phyloP scores from a whole-genome alignment of 1,140 invertebrate species.

The Pentalonia nigronervosa region DNA sequence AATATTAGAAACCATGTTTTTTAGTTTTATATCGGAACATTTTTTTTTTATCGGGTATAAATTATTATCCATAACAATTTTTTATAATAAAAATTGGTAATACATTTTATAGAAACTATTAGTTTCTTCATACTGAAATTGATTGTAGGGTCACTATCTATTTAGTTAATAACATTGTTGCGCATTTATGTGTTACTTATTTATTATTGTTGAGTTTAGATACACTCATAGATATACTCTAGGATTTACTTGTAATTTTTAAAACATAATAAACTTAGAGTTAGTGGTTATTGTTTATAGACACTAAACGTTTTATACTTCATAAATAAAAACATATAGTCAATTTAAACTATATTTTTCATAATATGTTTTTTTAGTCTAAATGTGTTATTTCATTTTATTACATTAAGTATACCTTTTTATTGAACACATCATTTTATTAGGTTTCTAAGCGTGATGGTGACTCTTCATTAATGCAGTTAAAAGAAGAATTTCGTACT shows the following conservation, averaged over 20 bases:
- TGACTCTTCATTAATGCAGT: slow-evolving; percentile 97
- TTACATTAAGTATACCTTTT: not conserved
- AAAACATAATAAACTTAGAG: not conserved
- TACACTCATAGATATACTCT: not conserved
- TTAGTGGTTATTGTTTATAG: no score
- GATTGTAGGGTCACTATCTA: not conserved
- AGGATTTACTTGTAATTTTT: no score
- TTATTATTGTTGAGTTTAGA: not conserved
- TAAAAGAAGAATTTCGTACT: slow-evolving; percentile 96
- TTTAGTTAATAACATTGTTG: no score
- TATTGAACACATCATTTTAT: slow-evolving; percentile 10
- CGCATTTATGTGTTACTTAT: no score
- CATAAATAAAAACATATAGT: no score
- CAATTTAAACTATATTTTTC: no score
- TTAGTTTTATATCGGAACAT: not conserved
- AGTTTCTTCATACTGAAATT: not conserved
- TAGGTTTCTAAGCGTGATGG: slow-evolving; percentile 96
- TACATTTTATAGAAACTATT: not conserved
- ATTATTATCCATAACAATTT: not conserved
- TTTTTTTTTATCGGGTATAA: not conserved
- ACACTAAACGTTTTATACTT: no score
- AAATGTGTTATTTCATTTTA: not conserved
- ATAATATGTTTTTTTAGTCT: not conserved
- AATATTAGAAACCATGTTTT: not conserved
- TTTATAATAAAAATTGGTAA: not conserved